Base-by-base conservation (phyloP, 2,888 invertebrate genomes). In the Drosophila flavopinicola region DNA sequence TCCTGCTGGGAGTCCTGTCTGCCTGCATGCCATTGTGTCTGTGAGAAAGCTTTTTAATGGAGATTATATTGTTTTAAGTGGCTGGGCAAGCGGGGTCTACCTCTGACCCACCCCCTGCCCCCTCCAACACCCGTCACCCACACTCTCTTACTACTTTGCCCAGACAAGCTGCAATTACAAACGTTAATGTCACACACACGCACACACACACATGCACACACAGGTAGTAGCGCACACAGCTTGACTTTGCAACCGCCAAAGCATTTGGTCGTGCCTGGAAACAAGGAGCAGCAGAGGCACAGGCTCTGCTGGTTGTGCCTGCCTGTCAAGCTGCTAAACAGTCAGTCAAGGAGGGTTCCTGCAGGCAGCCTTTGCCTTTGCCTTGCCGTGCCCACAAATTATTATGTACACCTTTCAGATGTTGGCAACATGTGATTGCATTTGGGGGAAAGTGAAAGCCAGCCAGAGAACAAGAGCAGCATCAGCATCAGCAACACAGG, bases 21-120 rank as follows among this genome's bases (percentile, higher is more conserved):
- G 15, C 30, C 41, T 39, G 42, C 32, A 47, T 52, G 83, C 79
- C 72, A 87, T n/a, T n/a, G n/a, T n/a, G n/a, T n/a, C n/a, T 85
- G 87, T 84, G 84, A 85, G 79, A 84, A 87, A 80, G 84, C 86
- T 80, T 87, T 88, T 87, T 80, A 87, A 88, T 86, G 86, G 75
- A 78, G 87, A 88, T 88, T 88, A 87, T 88, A 87, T 86, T 86
- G 88, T 88, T 83, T 76, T 84, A 84, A 84, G 87, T 85, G 84
- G 75, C 80, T 66, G 74, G 61, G 58, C 32, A 42, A 48, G 47
- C 20, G 32, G 23, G 17, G 7, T n/a, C 29, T 23, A 20, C 45
- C 35, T 11, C 3, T 20, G 4, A 20, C 17, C 24, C 11, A 7
- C 4, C 10, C 17, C 6, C 5, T 6, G 7, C 2, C 9, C 7